phyloP scores from a whole-genome alignment of 2,888 invertebrate genomes.

The Syritta pipiens region DNA sequence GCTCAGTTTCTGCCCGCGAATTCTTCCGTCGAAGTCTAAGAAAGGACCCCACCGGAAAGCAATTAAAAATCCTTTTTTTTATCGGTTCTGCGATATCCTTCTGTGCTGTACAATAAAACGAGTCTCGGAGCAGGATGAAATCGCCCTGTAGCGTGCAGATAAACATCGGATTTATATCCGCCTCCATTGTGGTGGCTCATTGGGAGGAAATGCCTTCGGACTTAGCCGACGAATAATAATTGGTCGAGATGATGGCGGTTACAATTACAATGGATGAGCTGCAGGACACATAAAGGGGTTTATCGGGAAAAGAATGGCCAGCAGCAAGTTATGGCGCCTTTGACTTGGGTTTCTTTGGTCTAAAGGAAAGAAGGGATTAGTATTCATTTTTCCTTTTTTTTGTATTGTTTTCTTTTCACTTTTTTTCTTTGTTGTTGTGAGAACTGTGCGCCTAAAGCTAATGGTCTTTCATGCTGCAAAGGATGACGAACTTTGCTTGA shows the following conservation, averaged over 20 bases:
- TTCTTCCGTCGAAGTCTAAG: no score
- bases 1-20: no score
- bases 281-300: slow-evolving; percentile 42
- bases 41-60: slow-evolving; percentile 15
- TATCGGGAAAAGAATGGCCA: slow-evolving; percentile 20
- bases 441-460: slow-evolving; percentile 10
- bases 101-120: slow-evolving; percentile 15
- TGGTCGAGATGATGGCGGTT: slow-evolving; percentile 14
- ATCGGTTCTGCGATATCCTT: slow-evolving; percentile 1
- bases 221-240: slow-evolving; percentile 12
- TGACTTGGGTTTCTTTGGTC: slow-evolving; percentile 14
- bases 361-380: slow-evolving; percentile 21
- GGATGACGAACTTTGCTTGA: slow-evolving; percentile 1
- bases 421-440: not conserved
- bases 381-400: slow-evolving; percentile 6
- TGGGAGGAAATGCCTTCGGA: not conserved
- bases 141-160: slow-evolving; percentile 28
- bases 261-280: slow-evolving; percentile 38
- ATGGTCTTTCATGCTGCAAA: not conserved
- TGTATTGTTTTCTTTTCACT: slow-evolving; percentile 1
- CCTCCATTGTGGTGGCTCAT: not conserved
- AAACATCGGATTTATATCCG: slow-evolving; percentile 23
- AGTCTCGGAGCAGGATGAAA: slow-evolving; percentile 3
- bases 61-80: slow-evolving; percentile 44
- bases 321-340: slow-evolving; percentile 27